Percentiles rank a stretch among this genome's conserved stretches.
Conservation (phyloP, 2,113 vertebrate species). For the Ceyx melanurus region DNA sequence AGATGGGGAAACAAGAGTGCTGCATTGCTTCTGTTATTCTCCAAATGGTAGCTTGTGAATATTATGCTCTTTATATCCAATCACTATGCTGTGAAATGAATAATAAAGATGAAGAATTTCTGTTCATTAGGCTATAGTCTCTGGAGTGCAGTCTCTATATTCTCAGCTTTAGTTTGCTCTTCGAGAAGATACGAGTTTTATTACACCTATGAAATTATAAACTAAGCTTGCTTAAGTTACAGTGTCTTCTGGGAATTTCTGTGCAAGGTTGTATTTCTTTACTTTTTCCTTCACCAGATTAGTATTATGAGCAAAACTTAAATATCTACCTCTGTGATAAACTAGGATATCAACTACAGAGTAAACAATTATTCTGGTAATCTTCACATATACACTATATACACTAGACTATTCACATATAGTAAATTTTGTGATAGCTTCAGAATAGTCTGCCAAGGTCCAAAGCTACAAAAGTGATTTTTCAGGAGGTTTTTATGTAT, state of each 20-base stretch:
- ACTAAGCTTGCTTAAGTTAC: background rate
- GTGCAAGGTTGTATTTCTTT: background rate
- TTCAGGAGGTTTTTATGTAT: background rate
- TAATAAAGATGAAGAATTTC: constrained; percentile 15
- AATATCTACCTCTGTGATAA: background rate
- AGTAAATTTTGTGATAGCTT: background rate
- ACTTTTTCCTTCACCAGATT: background rate
- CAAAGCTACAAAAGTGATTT: background rate
- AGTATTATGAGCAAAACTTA: background rate
- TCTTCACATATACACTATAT: background rate
- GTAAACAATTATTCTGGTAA: background rate
- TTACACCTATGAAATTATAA: background rate
- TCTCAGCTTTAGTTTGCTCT: background rate
- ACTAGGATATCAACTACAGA: background rate
- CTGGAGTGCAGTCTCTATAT: background rate
- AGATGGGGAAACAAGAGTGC: background rate
- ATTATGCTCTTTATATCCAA: background rate
- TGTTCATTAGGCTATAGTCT: background rate
- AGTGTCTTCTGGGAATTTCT: background rate
- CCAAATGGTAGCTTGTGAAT: background rate
- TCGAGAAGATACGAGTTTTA: background rate
- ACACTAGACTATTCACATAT: background rate
- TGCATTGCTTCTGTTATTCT: background rate
- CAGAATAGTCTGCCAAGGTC: background rate
- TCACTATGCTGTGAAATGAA: background rate